Conservation (phyloP, 2,113 vertebrate species). For the Lasiurus cinereus region DNA sequence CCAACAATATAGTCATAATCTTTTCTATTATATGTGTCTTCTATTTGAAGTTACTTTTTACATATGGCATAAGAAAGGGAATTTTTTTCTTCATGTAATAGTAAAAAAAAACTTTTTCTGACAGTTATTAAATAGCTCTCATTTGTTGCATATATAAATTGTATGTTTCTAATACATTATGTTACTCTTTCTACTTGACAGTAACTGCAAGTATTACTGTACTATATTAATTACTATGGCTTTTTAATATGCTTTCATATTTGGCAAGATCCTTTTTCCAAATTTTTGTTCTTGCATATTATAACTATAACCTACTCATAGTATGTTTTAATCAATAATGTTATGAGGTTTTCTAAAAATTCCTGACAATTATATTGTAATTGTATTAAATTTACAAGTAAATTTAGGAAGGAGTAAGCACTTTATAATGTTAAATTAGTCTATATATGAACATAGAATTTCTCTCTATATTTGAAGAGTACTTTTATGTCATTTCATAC, state of each 20-base stretch:
- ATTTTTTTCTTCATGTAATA: background rate
- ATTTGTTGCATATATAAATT: background rate
- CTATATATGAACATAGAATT: background rate
- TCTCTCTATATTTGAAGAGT: background rate
- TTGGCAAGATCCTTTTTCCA: background rate
- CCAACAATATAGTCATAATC: background rate
- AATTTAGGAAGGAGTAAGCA: background rate
- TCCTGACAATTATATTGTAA: background rate
- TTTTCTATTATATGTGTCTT: background rate
- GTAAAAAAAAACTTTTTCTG: background rate
- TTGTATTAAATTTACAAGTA: background rate
- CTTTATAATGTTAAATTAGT: background rate
- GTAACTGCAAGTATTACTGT: background rate
- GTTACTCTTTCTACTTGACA: background rate
- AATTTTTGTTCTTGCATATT: background rate
- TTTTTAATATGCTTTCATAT: background rate
- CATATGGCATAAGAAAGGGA: background rate
- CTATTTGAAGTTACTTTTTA: background rate
- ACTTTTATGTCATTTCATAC: background rate
- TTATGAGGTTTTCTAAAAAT: background rate
- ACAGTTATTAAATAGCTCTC: background rate
- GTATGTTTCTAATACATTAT: background rate
- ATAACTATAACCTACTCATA: background rate
- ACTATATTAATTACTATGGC: background rate
- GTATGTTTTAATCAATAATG: background rate